These are phyloP conservation scores for Fringilla coelebs DNA, from an alignment of 2,797 vertebrate species.

Conservation along the genomic window DNA sequence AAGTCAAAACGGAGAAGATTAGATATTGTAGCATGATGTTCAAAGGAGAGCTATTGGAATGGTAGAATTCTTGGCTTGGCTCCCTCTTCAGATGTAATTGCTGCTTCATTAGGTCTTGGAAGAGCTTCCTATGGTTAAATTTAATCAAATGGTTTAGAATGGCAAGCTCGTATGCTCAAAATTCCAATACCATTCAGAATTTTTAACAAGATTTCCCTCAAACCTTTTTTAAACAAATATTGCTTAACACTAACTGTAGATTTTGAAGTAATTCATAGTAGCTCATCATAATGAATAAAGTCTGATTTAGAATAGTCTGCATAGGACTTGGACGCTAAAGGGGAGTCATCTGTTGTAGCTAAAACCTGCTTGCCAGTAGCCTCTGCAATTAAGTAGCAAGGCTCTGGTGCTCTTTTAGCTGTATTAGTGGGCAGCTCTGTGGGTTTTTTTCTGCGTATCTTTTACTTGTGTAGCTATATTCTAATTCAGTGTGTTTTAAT, in stretches of 20 bases:
- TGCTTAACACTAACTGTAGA: constrained; percentile 49
- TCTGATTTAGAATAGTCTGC: constrained; percentile 32
- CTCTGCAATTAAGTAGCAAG: constrained; percentile 57
- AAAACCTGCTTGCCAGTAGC: constrained; percentile 54
- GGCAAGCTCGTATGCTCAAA: constrained; percentile 84
- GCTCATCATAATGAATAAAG: constrained; percentile 39
- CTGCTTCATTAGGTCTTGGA: constrained; percentile 96
- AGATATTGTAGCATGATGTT: constrained; percentile 71
- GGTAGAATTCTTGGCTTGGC: constrained; percentile 74
- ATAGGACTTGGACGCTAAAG: constrained; percentile 38
- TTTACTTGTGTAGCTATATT: constrained; percentile 11
- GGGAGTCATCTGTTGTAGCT: constrained; percentile 65
- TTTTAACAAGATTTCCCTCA: constrained; percentile 62
- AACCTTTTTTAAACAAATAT: constrained; percentile 61
- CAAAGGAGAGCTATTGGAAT: constrained; percentile 74
- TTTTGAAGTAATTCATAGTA: constrained; percentile 52
- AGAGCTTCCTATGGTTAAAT: constrained; percentile 93
- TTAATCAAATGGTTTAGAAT: constrained; percentile 95
- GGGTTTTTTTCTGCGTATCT: constrained; percentile 1
- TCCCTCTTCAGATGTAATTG: constrained; percentile 89
- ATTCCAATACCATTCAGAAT: constrained; percentile 82
- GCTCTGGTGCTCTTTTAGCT: constrained; percentile 56
- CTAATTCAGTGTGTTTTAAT: constrained; percentile 52
- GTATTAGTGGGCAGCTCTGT: constrained; percentile 29
- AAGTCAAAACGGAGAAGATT: constrained; percentile 60